These are phyloP conservation scores for Procavia capensis DNA, from an alignment of 2,113 vertebrate genomes.

Conservation along the genomic window DNA sequence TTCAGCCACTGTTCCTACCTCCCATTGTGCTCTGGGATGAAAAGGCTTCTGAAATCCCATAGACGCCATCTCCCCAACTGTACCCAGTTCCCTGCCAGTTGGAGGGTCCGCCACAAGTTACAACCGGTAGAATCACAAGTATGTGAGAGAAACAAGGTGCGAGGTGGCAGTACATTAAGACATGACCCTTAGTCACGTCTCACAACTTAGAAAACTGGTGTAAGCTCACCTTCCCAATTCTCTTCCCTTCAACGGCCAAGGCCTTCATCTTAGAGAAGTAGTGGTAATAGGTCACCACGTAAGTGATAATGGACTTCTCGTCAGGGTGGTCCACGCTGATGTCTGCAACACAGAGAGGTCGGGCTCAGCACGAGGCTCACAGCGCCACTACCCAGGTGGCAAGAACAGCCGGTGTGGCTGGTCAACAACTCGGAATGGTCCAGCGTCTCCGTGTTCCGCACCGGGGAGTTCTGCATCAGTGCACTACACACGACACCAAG, in stretches of 20 bases:
- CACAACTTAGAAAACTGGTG: neutral
- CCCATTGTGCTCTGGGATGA: neutral
- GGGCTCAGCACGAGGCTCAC: conserved; percentile 38
- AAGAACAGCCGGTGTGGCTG: neutral
- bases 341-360: conserved; percentile 88
- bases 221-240: conserved; percentile 95
- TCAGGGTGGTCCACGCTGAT: conserved; percentile 99
- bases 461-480: neutral
- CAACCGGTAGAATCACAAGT: neutral
- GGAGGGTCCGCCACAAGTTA: neutral
- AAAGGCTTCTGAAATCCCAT: neutral
- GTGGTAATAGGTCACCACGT: conserved; percentile 98
- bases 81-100: neutral
- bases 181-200: neutral
- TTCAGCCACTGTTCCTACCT: neutral
- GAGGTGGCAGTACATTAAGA: neutral
- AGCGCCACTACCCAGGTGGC: neutral
- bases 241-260: conserved; percentile 97
- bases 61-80: neutral
- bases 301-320: conserved; percentile 99
- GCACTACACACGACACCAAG: neutral
- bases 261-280: conserved; percentile 99
- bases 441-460: neutral
- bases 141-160: neutral
- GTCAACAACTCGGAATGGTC: neutral